Percentiles rank a stretch among this genome's conserved stretches.
Evolutionary conservation across 2,797 vertebrate species (phyloP).

Genomic region (Typhlichthys subterraneus): DNA sequence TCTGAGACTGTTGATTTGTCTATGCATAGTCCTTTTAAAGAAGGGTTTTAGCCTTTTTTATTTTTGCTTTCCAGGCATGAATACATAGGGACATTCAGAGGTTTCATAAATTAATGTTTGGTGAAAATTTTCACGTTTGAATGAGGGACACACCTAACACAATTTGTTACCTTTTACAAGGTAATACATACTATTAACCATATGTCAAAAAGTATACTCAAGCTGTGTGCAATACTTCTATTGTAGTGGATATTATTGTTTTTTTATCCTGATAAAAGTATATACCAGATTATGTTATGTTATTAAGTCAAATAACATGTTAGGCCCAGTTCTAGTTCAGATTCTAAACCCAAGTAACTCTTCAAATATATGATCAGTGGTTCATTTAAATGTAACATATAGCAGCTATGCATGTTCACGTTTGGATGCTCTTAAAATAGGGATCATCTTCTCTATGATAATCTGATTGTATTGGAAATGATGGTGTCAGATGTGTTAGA

Average conservation of each 20-base stretch:
- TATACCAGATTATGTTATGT: not conserved
- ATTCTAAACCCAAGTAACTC: slow-evolving; percentile 5
- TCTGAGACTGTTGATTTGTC: slow-evolving; percentile 66
- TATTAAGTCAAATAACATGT: slow-evolving; percentile 5
- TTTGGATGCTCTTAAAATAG: slow-evolving; percentile 35
- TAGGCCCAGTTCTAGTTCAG: slow-evolving; percentile 2
- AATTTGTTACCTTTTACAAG: slow-evolving; percentile 39
- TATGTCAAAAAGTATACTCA: slow-evolving; percentile 20
- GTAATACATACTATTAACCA: slow-evolving; percentile 34
- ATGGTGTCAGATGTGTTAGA: slow-evolving; percentile 8
- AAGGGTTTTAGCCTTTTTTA: slow-evolving; percentile 57
- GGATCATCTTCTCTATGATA: slow-evolving; percentile 13
- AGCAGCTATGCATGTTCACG: slow-evolving; percentile 46
- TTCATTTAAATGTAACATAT: slow-evolving; percentile 24
- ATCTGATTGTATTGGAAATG: not conserved
- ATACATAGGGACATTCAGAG: slow-evolving; percentile 45
- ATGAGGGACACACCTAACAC: slow-evolving; percentile 7
- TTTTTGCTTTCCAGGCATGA: slow-evolving; percentile 43
- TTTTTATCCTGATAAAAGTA: not conserved
- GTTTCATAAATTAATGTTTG: slow-evolving; percentile 28
- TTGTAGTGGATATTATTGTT: slow-evolving; percentile 8
- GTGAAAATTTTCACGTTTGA: slow-evolving; percentile 23
- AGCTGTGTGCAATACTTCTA: slow-evolving; percentile 12
- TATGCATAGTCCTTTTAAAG: slow-evolving; percentile 49
- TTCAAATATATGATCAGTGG: slow-evolving; percentile 14